Base-by-base conservation (phyloP, 2,113 vertebrate species). In the Myiopsitta monachus region DNA sequence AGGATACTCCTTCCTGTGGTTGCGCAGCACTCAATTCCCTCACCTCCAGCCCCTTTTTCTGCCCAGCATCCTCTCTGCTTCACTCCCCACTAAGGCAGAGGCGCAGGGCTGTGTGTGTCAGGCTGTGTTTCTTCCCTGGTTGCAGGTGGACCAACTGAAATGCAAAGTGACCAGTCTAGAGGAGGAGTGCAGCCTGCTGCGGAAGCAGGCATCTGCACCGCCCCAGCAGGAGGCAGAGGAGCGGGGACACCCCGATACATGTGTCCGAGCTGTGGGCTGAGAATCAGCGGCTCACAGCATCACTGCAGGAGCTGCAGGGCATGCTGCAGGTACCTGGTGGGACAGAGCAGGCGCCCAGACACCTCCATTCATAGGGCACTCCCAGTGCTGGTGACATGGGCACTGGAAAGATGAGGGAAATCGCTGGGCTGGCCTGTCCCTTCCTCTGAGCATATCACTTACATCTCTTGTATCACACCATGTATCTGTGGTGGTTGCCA, bases 101-200 rank as follows among this genome's bases (percentile, higher is more conserved):
- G 22, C n/a, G 11, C 51, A 24, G 33, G 36, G 36, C 66, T 0
- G 0, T 11, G 28, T 64, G 44, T 66, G 7, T 43, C 47, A 90
- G 46, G 14, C 70, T 46, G 0, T 33, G 7, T 86, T 87, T 87
- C 36, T 66, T 52, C 68, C 22, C 41, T 46, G 76, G 8, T 49
- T 86, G 16, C 97, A 99, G 99, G 97, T 99, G n/a, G 98, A 99
- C 67, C 98, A 99, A 94, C 98, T 99, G 21, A 98, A 98, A 83
- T 98, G 98, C 94, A 98, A 98, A 91, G 95, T 98, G 86, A 96
- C 91, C 49, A 90, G 90, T 55, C 97, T 99, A 31, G 98, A 98
- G 68, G 97, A 97, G 64, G 96, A 98, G 36, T 96, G 95, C 5
- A 47, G 70, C 4, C 83, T 98, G 72, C 92, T 97, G 61, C 54